Evolutionary conservation across 2,797 vertebrate species (phyloP), one percentile per base, ranked within the genome.

Genomic region (Galagoides demidoff): DNA sequence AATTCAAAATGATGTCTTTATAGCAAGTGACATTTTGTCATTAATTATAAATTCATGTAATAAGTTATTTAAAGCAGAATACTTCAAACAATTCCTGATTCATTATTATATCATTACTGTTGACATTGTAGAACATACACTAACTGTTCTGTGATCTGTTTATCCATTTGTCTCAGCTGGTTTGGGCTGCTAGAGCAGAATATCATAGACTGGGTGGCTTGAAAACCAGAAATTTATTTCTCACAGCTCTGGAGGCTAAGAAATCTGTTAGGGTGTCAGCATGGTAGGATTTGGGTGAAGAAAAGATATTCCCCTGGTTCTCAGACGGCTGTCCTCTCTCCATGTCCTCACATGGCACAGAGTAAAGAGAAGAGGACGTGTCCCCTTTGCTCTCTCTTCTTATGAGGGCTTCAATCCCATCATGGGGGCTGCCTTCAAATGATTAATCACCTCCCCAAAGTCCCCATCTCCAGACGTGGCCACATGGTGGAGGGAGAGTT

Each of bases 11-110:
- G 10, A n/a, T 92, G 16, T 37, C 12, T 89, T 90, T 79, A 88
- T 76, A 71, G 23, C 49, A 90, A 94, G 81, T 68, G 63, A 34
- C 86, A 70, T 59, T 92, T 90, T 85, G 61, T 74, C 20, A 81
- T 66, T 55, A 49, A 55, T 84, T 89, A 87, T n/a, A 63, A 92
- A 68, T 79, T 7, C 5, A 66, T 37, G 11, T 66, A 43, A 49
- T 89, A 77, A 79, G 39, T 89, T 79, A 94, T 85, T 86, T 89
- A 66, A 92, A 85, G 57, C 16, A 61, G 63, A 90, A 55, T 14
- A 64, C 49, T 83, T 66, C 63, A 31, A 89, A 66, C 16, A 61
- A 11, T 81, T 92, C 31, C 55, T 68, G 59, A 43, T 89, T 85
- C 39, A 37, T 82, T 66, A 59, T 63, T 45, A 14, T 82, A 22